Evolutionary conservation across 2,113 vertebrate species (phyloP).

Genomic region (Porphyrio hochstetteri): DNA sequence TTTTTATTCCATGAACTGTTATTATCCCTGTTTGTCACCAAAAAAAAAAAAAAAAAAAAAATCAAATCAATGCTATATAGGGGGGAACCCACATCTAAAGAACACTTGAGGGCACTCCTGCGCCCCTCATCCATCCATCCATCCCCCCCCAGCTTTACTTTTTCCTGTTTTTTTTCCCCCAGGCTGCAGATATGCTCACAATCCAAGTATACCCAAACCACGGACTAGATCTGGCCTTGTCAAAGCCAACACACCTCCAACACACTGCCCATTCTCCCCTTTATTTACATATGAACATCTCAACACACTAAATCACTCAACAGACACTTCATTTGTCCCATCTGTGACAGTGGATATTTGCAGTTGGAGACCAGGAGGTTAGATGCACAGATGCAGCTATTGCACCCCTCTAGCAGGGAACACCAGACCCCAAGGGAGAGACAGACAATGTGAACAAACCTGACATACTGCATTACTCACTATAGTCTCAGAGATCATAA

Average conservation of each 20-base stretch:
- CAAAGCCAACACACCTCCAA: not conserved
- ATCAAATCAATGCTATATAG: not conserved
- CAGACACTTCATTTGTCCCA: not conserved
- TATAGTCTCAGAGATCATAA: not conserved
- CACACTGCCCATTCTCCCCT: not conserved
- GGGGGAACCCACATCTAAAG: not conserved
- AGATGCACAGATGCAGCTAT: fast-evolving
- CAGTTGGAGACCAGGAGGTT: not conserved
- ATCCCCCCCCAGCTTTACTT: fast-evolving
- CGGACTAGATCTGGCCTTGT: not conserved
- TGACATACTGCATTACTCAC: not conserved
- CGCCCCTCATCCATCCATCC: no score
- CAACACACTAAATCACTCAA: not conserved
- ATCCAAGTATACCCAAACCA: not conserved
- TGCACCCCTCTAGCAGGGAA: not conserved
- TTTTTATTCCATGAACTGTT: not conserved
- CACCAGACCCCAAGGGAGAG: not conserved
- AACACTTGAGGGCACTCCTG: not conserved
- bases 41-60: not conserved
- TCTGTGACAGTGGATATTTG: not conserved
- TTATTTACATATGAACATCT: not conserved
- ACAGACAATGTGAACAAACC: not conserved
- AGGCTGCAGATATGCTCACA: not conserved
- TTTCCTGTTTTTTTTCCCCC: not conserved
- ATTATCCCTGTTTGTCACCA: not conserved